Conservation (phyloP, 2,113 vertebrate genomes). For the Tachysurus vachellii region DNA sequence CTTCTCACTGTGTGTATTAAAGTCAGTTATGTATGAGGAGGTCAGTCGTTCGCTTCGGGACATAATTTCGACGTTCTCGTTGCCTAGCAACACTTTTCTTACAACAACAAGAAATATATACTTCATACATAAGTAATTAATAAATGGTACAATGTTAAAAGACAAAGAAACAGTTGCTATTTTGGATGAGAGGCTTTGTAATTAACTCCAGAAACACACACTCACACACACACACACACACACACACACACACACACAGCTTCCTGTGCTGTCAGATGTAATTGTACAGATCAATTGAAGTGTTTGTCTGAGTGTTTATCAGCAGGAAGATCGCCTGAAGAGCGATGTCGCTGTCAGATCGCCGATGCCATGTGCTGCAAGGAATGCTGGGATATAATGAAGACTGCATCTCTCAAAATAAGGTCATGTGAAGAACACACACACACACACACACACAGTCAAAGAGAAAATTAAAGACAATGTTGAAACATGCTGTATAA, state of each 20-base stretch:
- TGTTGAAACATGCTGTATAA: background rate
- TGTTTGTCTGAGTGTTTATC: conserved; percentile 8
- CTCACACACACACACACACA: background rate
- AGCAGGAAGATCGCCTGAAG: conserved; percentile 3
- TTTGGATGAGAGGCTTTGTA: background rate
- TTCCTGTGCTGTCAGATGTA: conserved; percentile 34
- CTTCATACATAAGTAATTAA: background rate
- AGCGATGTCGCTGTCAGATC: background rate
- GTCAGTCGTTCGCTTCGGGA: background rate
- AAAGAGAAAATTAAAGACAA: background rate
- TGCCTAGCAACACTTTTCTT: background rate
- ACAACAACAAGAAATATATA: background rate
- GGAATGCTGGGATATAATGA: conserved; percentile 8
- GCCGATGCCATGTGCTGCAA: background rate
- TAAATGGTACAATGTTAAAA: background rate
- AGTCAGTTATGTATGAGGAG: too few relatives aligned
- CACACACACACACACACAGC: background rate
- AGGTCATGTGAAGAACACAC: conserved; percentile 6
- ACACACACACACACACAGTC: background rate
- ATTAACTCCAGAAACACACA: conserved; percentile 7
- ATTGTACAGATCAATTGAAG: conserved; percentile 23
- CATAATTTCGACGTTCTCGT: background rate
- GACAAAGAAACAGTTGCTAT: background rate
- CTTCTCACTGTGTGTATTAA: too few relatives aligned
- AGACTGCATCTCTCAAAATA: background rate